Percentiles rank a stretch among this genome's conserved stretches.
Evolutionary conservation across 2,113 vertebrate genomes (phyloP).

Genomic region (Apodemus sylvaticus): DNA sequence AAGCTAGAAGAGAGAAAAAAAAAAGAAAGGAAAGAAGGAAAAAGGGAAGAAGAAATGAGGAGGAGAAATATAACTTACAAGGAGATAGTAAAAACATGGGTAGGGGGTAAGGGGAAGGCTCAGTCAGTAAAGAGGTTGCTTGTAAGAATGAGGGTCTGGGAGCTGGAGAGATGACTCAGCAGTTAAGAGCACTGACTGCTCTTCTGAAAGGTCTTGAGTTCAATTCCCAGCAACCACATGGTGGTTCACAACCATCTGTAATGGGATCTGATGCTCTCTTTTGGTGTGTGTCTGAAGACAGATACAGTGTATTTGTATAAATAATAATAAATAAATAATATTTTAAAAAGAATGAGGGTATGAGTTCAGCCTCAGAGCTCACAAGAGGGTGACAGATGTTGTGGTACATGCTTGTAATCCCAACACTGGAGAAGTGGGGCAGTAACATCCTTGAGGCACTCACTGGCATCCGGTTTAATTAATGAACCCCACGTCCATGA

Average conservation of each 20-base stretch:
- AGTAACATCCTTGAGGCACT: not conserved
- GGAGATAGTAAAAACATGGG: not conserved
- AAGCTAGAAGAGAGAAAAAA: not conserved
- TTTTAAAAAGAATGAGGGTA: not conserved
- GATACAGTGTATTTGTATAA: too few species aligned
- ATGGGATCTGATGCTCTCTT: too few species aligned
- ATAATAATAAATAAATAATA: too few species aligned
- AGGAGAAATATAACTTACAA: not conserved
- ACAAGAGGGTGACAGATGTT: not conserved
- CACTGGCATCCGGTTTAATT: not conserved
- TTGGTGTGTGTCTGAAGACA: too few species aligned
- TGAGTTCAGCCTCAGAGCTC: not conserved
- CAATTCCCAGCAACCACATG: too few species aligned
- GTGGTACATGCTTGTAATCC: too few species aligned
- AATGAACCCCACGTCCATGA: not conserved
- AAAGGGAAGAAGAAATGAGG: not conserved
- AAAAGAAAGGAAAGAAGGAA: not conserved
- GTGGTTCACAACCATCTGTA: too few species aligned
- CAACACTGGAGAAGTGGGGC: not conserved
- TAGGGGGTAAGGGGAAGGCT: not conserved
- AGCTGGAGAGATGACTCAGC: not conserved
- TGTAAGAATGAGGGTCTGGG: not conserved
- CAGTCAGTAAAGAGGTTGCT: not conserved
- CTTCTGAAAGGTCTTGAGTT: too few species aligned
- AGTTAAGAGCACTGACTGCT: too few species aligned